Base-by-base conservation (phyloP, 1,140 invertebrate genomes). In the Sogatella furcifera region DNA sequence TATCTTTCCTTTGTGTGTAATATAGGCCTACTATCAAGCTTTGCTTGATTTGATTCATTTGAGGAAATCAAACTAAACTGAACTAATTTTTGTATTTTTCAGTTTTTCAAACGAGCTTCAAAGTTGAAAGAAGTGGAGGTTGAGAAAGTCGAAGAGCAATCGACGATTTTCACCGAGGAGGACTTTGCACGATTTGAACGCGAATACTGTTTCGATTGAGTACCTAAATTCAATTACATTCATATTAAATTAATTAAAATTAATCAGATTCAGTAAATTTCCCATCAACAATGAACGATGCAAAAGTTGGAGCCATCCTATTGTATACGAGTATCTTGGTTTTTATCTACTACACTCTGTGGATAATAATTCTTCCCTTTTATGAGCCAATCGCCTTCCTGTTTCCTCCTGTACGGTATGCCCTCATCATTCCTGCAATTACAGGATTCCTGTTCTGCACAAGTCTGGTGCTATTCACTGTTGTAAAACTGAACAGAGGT, bases 341-440 rank as follows among this genome's bases (percentile, higher is more conserved):
- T 42, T 85, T 85, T 67, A 44, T 79, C 1, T 78, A 86, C 63
- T 80, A 84, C 59, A 79, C 83, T 22, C 70, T 86, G 59, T 88
- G 84, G 84, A 71, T 86, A 15, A 80, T 85, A 43, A 78, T 81
- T 28, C 75, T 83, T 57, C 85, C 85, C 2, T 86, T 88, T 52
- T 65, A 64, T 31, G 55, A 56, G 1, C 38, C 49, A 15, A 60
- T 64, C n/a, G 24, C 69, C 55, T 61, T 55, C 43, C 49, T 69
- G 14, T 84, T 88, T 66, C 80, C 79, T 10, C 74, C 82, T 42
- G 75, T 83, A 49, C 72, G 79, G 70, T 74, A 81, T 69, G 80
- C 76, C 21, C 72, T 87, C 15, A 69, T 83, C 13, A 68, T 78
- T 59, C 84, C 84, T 59, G 81, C 81, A 17, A 65, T 79, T 52